Conservation (phyloP, 64 coral and sea anemone genomes). For the Montipora sp. region DNA sequence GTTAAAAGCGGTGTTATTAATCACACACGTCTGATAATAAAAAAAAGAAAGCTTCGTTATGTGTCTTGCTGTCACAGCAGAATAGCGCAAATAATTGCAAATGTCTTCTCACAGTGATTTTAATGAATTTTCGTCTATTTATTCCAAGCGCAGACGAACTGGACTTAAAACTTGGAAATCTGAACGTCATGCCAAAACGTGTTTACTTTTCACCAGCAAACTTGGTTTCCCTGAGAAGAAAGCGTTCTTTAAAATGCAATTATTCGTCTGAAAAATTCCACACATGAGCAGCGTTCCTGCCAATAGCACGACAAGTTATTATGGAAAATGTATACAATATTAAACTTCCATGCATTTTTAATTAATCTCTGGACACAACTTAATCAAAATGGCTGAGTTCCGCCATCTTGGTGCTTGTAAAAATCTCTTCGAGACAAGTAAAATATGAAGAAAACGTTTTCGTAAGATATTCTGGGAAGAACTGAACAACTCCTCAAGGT, state of each 20-base stretch:
- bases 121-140: constrained; percentile 40
- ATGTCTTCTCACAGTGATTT: constrained; percentile 45
- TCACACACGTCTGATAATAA: constrained; percentile 48
- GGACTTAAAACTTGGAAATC: constrained; percentile 4
- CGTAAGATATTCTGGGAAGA: background rate
- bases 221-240: background rate
- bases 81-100: constrained; percentile 52
- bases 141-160: background rate
- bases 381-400: constrained; percentile 47
- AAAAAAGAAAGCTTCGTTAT: constrained; percentile 21
- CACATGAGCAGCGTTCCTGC: constrained; percentile 23
- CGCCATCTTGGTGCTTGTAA: constrained; percentile 43
- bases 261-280: constrained; percentile 29
- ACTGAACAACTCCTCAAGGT: too few relatives aligned
- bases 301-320: constrained; percentile 24
- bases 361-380: constrained; percentile 44
- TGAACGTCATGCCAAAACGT: background rate
- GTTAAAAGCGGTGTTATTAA: constrained; percentile 61
- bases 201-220: background rate
- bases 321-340: constrained; percentile 59
- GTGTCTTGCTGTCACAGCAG: constrained; percentile 41
- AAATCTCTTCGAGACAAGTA: background rate
- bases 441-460: background rate
- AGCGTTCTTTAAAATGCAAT: constrained; percentile 21
- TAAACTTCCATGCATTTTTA: constrained; percentile 56